Conservation (phyloP, 1,140 invertebrate genomes). For the Drosophila sulfurigaster region DNA sequence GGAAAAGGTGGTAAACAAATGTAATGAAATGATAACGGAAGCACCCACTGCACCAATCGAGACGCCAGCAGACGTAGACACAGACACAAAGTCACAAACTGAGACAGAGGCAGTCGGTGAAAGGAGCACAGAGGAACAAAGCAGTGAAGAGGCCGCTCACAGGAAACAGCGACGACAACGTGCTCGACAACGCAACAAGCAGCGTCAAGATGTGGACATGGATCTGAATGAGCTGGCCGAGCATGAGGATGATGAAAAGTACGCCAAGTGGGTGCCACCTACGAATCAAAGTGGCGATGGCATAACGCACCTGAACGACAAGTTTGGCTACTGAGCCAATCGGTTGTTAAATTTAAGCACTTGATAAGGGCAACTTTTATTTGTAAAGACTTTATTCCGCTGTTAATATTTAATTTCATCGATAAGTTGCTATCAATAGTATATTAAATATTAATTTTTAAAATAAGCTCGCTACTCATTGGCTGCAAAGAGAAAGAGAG, state of each 20-base stretch:
- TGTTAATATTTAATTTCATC: background rate
- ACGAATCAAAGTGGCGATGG: conserved; percentile 92
- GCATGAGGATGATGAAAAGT: conserved; percentile 87
- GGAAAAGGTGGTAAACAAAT: conserved; percentile 44
- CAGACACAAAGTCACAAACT: conserved; percentile 1
- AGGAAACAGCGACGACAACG: conserved; percentile 61
- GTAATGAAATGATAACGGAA: conserved; percentile 47
- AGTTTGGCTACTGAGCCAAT: conserved; percentile 90
- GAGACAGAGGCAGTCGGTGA: background rate
- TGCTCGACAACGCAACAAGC: conserved; percentile 61
- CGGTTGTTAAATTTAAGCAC: background rate
- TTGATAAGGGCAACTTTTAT: background rate
- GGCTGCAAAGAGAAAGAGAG: background rate
- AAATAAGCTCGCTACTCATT: background rate
- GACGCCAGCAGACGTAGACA: background rate
- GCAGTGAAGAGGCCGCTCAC: conserved; percentile 47
- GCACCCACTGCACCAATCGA: conserved; percentile 7
- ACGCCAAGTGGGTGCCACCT: conserved; percentile 92
- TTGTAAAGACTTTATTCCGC: background rate
- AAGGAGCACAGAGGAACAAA: conserved; percentile 23
- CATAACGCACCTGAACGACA: conserved; percentile 92
- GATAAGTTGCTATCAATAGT: background rate
- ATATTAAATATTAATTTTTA: conserved; percentile 8
- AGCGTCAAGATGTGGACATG: conserved; percentile 77
- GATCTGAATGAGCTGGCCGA: conserved; percentile 85